Percentiles rank a stretch among this genome's conserved stretches.
Conservation (phyloP, 2,797 vertebrate genomes). For the Platyrinchus mystaceus region DNA sequence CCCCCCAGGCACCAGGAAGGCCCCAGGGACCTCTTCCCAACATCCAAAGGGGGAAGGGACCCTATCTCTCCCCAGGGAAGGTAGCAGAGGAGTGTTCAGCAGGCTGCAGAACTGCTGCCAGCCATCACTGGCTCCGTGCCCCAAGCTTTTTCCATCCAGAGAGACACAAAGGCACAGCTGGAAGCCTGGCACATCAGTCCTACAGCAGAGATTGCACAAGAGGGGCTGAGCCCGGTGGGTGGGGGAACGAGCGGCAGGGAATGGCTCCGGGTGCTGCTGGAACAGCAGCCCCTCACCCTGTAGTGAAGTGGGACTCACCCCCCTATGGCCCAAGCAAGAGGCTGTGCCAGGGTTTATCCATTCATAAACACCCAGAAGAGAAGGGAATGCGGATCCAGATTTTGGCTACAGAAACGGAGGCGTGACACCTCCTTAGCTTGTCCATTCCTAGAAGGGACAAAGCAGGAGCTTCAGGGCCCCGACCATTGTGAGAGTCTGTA, state of each 20-base stretch:
- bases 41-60: not conserved
- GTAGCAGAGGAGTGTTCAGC: not conserved
- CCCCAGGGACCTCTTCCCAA: not conserved
- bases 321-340: not conserved
- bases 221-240: not conserved
- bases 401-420: not conserved
- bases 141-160: not conserved
- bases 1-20: not conserved
- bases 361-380: not conserved
- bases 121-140: not conserved
- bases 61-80: not conserved
- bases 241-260: fast-evolving
- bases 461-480: not conserved
- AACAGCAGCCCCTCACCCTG: not conserved
- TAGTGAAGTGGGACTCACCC: fast-evolving
- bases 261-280: fast-evolving
- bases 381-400: not conserved
- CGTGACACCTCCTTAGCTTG: not conserved
- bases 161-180: conserved; percentile 11
- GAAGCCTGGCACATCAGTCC: not conserved
- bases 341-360: not conserved
- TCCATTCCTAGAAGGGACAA: not conserved
- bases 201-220: not conserved
- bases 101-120: not conserved
- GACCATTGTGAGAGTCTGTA: not conserved